phyloP scores from a whole-genome alignment of 2,888 invertebrate species.

The Diaperis boleti region DNA sequence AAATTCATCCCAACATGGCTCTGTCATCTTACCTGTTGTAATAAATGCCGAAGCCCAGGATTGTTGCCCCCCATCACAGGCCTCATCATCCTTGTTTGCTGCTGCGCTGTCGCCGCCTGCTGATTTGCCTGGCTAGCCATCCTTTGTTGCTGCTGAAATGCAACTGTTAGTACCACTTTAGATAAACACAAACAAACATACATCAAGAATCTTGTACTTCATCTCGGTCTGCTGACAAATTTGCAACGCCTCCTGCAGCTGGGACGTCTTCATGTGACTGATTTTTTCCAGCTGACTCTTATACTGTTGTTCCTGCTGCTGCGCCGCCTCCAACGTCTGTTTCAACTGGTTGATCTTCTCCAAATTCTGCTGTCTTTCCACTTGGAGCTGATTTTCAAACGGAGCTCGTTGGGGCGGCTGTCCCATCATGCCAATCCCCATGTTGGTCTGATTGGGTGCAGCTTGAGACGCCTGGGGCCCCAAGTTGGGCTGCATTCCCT shows the following conservation, averaged over 20 bases:
- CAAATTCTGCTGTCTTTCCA: constrained; percentile 82
- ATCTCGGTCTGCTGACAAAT: constrained; percentile 84
- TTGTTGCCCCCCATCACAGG: constrained; percentile 78
- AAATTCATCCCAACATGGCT: constrained; percentile 1
- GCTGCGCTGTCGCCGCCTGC: constrained; percentile 57
- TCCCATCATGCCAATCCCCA: constrained; percentile 57
- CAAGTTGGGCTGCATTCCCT: constrained; percentile 48
- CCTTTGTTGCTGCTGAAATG: constrained; percentile 59
- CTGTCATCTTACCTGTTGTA: constrained; percentile 77
- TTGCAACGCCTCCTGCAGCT: constrained; percentile 76
- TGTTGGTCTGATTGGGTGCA: constrained; percentile 44
- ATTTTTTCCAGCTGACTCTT: constrained; percentile 82
- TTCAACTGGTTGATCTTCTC: constrained; percentile 82
- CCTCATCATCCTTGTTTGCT: constrained; percentile 77
- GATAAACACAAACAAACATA: constrained; percentile 58
- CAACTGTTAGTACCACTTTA: constrained; percentile 3
- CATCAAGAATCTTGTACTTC: constrained; percentile 82
- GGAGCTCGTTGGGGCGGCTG: constrained; percentile 55
- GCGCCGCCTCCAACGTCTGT: constrained; percentile 84
- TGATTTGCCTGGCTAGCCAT: constrained; percentile 60
- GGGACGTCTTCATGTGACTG: constrained; percentile 72
- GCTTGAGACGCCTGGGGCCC: constrained; percentile 54
- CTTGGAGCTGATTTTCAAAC: constrained; percentile 73
- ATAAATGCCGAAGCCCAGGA: constrained; percentile 82
- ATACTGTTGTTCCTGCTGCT: constrained; percentile 83